A percentile compares a stretch with the other conserved stretches of the same genome.
phyloP scores from a whole-genome alignment of 1,140 invertebrate species.

The Ceratina japonica region DNA sequence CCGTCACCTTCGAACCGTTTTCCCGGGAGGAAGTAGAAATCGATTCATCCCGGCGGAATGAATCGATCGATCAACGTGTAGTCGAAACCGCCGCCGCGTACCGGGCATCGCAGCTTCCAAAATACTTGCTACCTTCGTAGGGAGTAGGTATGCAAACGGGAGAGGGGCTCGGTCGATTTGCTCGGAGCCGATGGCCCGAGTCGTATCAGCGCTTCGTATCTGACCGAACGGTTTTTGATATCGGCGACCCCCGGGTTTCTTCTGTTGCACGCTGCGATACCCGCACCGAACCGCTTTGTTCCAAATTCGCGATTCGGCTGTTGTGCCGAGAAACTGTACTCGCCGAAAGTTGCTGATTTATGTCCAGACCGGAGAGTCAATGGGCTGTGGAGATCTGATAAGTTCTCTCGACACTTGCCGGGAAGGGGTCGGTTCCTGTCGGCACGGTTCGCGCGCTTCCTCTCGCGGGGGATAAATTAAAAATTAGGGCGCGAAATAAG shows the following conservation, averaged over 20 bases:
- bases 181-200: background rate
- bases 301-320: background rate
- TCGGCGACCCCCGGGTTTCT: background rate
- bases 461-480: slow-evolving; percentile 30
- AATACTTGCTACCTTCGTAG: background rate
- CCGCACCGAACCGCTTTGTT: background rate
- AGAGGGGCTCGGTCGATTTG: background rate
- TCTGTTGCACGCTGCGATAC: background rate
- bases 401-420: slow-evolving; percentile 35
- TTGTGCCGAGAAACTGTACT: too few species aligned
- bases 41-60: background rate
- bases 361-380: slow-evolving; percentile 7
- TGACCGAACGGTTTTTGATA: background rate
- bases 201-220: background rate
- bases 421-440: slow-evolving; percentile 9
- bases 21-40: too few species aligned
- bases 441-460: background rate
- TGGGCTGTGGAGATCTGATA: slow-evolving; percentile 38
- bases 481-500: slow-evolving; percentile 28
- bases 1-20: background rate
- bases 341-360: slow-evolving; percentile 25
- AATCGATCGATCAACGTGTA: background rate
- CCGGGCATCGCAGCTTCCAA: background rate
- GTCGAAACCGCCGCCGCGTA: too few species aligned
- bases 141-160: slow-evolving; percentile 12